Percentiles rank a stretch among this genome's conserved stretches.
Evolutionary conservation across 35 echinoderm and acorn worm species (phyloP).

Genomic region (Heliocidaris tuberculata): DNA sequence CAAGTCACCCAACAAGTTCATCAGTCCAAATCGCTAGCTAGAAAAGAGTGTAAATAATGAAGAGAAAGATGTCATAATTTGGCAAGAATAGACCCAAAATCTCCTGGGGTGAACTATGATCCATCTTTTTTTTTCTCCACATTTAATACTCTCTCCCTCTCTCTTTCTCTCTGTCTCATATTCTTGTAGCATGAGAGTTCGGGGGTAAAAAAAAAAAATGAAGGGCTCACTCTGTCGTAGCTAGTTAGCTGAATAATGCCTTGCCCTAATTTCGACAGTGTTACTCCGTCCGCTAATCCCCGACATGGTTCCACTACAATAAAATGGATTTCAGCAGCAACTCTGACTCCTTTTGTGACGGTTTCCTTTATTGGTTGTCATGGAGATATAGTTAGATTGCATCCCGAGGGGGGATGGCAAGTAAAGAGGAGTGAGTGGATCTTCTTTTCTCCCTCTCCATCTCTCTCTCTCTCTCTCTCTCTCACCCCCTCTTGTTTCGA

Average conservation of each 20-base stretch:
- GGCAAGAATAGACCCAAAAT: background rate
- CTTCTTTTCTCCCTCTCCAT: background rate
- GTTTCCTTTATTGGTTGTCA: constrained; percentile 52
- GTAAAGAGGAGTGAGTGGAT: constrained; percentile 10
- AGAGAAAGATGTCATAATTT: constrained; percentile 13
- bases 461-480: background rate
- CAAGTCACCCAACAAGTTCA: background rate
- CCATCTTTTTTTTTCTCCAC: background rate
- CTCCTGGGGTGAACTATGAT: background rate
- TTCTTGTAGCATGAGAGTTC: background rate
- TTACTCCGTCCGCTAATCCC: constrained; percentile 20
- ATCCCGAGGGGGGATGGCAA: constrained; percentile 39
- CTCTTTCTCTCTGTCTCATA: background rate
- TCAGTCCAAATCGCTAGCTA: background rate
- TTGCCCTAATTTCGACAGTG: constrained; percentile 38
- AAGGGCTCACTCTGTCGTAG: constrained; percentile 16
- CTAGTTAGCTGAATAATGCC: constrained; percentile 37
- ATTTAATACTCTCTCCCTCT: background rate
- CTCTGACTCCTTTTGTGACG: constrained; percentile 43
- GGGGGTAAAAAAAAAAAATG: background rate
- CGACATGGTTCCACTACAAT: background rate
- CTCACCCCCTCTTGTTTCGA: background rate
- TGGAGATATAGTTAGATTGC: constrained; percentile 44
- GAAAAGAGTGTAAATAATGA: background rate
- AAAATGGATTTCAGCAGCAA: constrained; percentile 26